These are phyloP conservation scores for Palythoa grandis DNA, from an alignment of 92 coral and sea anemone genomes.

Conservation along the genomic window DNA sequence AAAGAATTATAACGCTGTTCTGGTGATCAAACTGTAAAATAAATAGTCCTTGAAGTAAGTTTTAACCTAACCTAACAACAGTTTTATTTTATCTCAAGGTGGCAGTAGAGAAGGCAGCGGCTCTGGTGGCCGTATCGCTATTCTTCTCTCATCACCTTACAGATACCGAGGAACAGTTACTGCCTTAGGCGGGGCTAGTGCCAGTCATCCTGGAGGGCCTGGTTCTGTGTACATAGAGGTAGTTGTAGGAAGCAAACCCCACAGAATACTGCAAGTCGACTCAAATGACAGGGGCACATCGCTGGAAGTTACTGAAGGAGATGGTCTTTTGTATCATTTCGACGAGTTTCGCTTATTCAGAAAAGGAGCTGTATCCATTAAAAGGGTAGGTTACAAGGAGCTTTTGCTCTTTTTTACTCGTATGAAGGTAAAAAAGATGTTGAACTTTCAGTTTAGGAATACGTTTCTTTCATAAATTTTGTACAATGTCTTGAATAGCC, in stretches of 20 bases:
- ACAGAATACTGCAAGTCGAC: slow-evolving; percentile 53
- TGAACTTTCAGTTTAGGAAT: too few relatives aligned
- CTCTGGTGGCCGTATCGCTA: slow-evolving; percentile 72
- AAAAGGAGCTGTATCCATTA: slow-evolving; percentile 59
- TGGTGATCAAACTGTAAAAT: too few relatives aligned
- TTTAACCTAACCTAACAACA: too few relatives aligned
- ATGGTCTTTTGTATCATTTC: slow-evolving; percentile 54
- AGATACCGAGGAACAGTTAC: slow-evolving; percentile 60
- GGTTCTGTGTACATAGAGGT: slow-evolving; percentile 64
- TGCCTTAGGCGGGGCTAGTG: slow-evolving; percentile 63
- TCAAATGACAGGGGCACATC: slow-evolving; percentile 54
- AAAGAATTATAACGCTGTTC: too few relatives aligned
- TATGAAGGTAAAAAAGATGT: too few relatives aligned
- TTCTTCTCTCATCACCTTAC: slow-evolving; percentile 49
- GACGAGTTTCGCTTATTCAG: slow-evolving; percentile 51
- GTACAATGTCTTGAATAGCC: too few relatives aligned
- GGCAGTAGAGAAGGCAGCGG: slow-evolving; percentile 61
- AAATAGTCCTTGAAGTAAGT: not conserved
- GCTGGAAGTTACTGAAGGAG: slow-evolving; percentile 46
- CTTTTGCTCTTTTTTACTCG: too few relatives aligned
- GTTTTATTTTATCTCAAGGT: slow-evolving; percentile 32
- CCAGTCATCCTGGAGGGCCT: slow-evolving; percentile 58
- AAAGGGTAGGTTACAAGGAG: slow-evolving; percentile 24
- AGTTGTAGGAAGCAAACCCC: slow-evolving; percentile 39
- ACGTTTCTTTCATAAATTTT: too few relatives aligned